Base-by-base conservation (phyloP, 2,888 invertebrate genomes). In the Parascotia fuliginaria region DNA sequence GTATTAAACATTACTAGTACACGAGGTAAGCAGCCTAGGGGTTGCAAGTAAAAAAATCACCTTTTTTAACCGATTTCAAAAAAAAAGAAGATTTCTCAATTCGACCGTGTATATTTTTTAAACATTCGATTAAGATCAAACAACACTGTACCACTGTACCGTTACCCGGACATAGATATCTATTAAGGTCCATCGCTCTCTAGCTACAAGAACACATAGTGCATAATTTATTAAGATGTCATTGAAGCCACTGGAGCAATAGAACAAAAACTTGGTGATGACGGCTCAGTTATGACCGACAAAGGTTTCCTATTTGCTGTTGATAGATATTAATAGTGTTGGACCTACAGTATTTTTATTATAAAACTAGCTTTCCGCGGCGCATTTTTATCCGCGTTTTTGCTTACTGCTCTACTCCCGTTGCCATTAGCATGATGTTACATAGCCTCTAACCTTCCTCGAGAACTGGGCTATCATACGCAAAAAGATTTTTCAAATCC, bases 191-290 rank as follows among this genome's bases (percentile, higher is more conserved):
- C 15, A 14, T 7, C 31, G 9, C 31, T 14, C 15, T 46, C 43
- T 44, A 31, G 11, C 9, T 40, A 44, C 37, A 51, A 51, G 49
- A 59, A 55, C 41, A 16, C 9, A 45, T 37, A 41, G 7, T n/a
- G 7, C 11, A 29, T 46, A 41, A 36, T 32, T 29, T 33, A 47
- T 63, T 55, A 51, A 47, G 19, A 48, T 19, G 57, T 22, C 34
- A 65, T 65, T 60, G 45, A 36, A 57, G 62, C 33, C 54, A 56
- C 37, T 65, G 41, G 65, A 45, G 29, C 49, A 56, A 34, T 36
- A n/a, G 5, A 2, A 22, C 9, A 65, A 51, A 65, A 69, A 61
- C 3, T 6, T 9, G 0, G 14, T 36, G 11, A 1, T 46, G 33
- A 39, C 33, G 7, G 9, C 5, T 24, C 12, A 9, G 24, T 11